Conservation (phyloP, 2,888 invertebrate species). For the Drosophila infuscata region DNA sequence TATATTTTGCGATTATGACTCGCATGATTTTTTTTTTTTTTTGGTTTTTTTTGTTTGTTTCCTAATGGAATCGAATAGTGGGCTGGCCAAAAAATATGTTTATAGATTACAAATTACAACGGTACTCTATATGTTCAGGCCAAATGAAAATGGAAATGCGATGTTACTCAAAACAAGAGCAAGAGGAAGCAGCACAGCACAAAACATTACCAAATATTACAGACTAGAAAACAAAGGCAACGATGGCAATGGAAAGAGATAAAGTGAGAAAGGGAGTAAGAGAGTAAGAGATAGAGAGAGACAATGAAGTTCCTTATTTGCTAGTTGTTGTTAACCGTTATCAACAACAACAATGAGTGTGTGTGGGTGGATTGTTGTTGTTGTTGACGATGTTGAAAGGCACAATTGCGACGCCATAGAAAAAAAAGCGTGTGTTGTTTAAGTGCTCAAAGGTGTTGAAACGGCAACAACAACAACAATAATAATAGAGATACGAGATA, state of each 20-base stretch:
- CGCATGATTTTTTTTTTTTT: background rate
- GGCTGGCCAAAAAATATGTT: background rate
- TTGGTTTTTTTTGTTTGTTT: background rate
- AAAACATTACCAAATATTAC: constrained; percentile 48
- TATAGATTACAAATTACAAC: constrained; percentile 38
- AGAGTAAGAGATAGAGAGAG: constrained; percentile 1
- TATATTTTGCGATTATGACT: constrained; percentile 38
- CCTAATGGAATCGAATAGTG: constrained; percentile 27
- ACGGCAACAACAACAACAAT: constrained; percentile 31
- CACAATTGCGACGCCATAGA: constrained; percentile 47
- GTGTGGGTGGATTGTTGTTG: constrained; percentile 12
- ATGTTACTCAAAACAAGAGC: constrained; percentile 13
- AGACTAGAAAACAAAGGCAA: constrained; percentile 39
- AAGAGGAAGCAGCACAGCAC: background rate
- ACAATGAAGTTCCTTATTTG: constrained; percentile 57
- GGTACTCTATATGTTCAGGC: background rate
- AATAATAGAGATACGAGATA: constrained; percentile 30
- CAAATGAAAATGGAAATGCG: constrained; percentile 42
- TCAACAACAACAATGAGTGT: constrained; percentile 26
- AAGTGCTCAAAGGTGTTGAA: constrained; percentile 57
- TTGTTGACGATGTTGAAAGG: constrained; percentile 50
- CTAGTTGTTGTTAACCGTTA: constrained; percentile 33
- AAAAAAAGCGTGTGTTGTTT: constrained; percentile 13
- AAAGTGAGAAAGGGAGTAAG: constrained; percentile 50
- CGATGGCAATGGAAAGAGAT: constrained; percentile 50